Evolutionary conservation across 2,888 invertebrate species (phyloP), one percentile per base, ranked within the genome.

Genomic region (Pachycephus smyrnensis): DNA sequence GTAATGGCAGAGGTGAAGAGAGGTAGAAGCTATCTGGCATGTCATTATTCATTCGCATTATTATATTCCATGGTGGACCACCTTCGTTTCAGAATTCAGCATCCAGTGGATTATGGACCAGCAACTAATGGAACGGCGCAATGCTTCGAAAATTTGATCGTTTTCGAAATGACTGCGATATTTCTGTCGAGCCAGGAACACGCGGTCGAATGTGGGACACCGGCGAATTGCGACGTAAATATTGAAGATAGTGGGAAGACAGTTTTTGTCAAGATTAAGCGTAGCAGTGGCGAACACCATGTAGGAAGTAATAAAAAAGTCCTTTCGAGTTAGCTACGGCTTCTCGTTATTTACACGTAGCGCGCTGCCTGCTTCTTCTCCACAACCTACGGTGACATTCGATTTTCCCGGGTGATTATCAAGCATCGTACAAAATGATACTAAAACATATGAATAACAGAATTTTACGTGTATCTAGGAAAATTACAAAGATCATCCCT

Each of bases 141-240:
- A 40, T 68, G 32, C 32, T 75, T 12, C 73, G 69, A 68, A 55
- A 73, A 73, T 82, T 73, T 68, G 35, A 77, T 69, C 37, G 73
- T 68, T 55, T 40, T n/a, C 73, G 76, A 76, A 81, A 82, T 83
- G 80, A 80, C 80, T 78, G 79, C 79, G 78, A 82, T 82, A 83
- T 83, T 83, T 84, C 83, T 82, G 75, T 75, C 40, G 75, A 75
- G 74, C 55, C 73, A 40, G 77, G 68, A 33, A 73, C 71, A 75
- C 75, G 68, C 75, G 73, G 73, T 37, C 33, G 75, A 36, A 75
- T 33, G 32, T 55, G 68, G 79, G 80, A 85, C 83, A 81, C 76
- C 77, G 78, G 80, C 80, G 79, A 88, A 87, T 88, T 84, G 86
- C 86, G 79, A 81, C 84, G 84, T 87, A 87, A 87, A 88, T 88